Base-by-base conservation (phyloP, 2,888 invertebrate genomes). In the Lithosia quadra region DNA sequence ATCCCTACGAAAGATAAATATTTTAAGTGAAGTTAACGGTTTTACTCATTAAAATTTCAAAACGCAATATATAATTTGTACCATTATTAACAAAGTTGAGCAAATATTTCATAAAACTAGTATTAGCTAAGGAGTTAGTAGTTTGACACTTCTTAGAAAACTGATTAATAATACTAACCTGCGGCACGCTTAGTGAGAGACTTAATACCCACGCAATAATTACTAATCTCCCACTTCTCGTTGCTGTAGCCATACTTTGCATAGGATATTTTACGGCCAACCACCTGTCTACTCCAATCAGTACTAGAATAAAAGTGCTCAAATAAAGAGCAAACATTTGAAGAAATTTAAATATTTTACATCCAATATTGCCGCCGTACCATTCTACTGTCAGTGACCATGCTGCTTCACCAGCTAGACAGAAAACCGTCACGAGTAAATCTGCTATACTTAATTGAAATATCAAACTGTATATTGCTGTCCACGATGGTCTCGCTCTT, bases 371-470 rank as follows among this genome's bases (percentile, higher is more conserved):
- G 2, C 97, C 98, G 18, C 97, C 98, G 61, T 96, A 92, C 98
- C 98, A 98, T 73, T 97, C 96, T 0, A 98, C 97, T 0, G 97
- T 96, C 67, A 97, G 97, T 57, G 96, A 96, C 98, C 98, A 98
- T 0, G 97, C 96, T 0, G 97, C 97, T 83, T 98, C 98, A 0
- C 97, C 97, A 5, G 96, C 96, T 74, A 98, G 96, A 86, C 98
- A 98, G 89, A 97, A 98, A 61, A 97, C 93, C 0, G 98, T 97
- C 8, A 98, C 98, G 34, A 98, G 91, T 21, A 98, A 94, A 90
- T 98, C 98, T 1, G 98, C 97, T 63, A 98, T 95, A 18, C 98
- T 97, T n/a, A 98, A 92, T 86, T 98, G 98, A 66, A 97, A 96
- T 82, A 98, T 97, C 59, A 98, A 91, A 61, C 97, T 97, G 83